Evolutionary conservation across 2,888 invertebrate species (phyloP).

Genomic region (Nyleta sp.): DNA sequence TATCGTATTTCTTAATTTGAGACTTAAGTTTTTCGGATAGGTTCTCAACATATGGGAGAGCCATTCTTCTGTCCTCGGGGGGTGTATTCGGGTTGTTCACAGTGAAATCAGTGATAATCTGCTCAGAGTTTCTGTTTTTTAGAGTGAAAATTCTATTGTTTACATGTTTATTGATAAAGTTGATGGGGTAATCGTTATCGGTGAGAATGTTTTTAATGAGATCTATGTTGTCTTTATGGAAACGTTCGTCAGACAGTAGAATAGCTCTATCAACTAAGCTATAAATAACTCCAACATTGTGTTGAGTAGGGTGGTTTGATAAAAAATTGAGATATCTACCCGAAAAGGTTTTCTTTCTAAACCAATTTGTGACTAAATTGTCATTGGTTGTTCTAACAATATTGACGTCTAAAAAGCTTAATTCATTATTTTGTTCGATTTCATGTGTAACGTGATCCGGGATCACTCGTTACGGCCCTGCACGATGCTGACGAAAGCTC

Average conservation of each 20-base stretch:
- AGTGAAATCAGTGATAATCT: neutral
- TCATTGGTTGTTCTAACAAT: neutral
- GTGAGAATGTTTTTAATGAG: neutral
- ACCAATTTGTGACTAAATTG: slow-evolving; percentile 4
- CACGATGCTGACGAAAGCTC: too few relatives aligned
- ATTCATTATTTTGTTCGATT: neutral
- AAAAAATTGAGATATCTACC: slow-evolving; percentile 10
- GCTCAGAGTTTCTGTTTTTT: neutral
- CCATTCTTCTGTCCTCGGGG: neutral
- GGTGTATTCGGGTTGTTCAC: too few relatives aligned
- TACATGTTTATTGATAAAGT: neutral
- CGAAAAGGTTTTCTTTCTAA: slow-evolving; percentile 2
- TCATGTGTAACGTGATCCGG: neutral
- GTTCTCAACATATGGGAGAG: neutral
- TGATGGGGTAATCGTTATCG: slow-evolving; percentile 7
- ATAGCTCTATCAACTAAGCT: slow-evolving; percentile 3
- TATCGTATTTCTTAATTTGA: neutral
- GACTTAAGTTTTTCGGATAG: neutral
- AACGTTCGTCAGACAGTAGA: neutral
- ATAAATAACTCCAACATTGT: slow-evolving; percentile 2
- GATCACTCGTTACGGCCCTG: too few relatives aligned
- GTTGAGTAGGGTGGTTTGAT: slow-evolving; percentile 2
- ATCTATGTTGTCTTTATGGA: slow-evolving; percentile 1
- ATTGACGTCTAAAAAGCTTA: neutral
- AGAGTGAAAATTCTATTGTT: neutral